Conservation (phyloP, 2,888 invertebrate species). For the Hemicrepidius hirtus region DNA sequence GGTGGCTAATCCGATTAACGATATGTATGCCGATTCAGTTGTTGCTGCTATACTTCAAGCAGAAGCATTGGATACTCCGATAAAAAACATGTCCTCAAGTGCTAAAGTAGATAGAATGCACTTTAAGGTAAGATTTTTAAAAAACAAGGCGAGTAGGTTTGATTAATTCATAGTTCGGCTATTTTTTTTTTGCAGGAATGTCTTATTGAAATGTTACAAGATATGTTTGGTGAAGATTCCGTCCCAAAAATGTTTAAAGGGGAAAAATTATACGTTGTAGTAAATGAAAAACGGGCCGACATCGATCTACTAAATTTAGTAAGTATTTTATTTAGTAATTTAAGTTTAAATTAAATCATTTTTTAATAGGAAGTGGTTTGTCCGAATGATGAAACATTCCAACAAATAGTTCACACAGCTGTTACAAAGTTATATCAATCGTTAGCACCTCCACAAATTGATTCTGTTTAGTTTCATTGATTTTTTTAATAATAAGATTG, state of each 20-base stretch:
- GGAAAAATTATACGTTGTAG: constrained; percentile 88
- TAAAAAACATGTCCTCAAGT: constrained; percentile 77
- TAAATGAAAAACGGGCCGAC: constrained; percentile 89
- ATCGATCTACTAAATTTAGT: constrained; percentile 89
- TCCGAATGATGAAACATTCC: constrained; percentile 85
- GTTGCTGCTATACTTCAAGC: constrained; percentile 91
- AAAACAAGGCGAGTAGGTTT: no score
- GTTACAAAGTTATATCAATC: constrained; percentile 90
- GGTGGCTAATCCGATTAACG: constrained; percentile 95
- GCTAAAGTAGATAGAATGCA: constrained; percentile 92
- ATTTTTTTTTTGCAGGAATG: constrained; percentile 78
- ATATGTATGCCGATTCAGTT: constrained; percentile 98
- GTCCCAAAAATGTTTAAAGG: constrained; percentile 96
- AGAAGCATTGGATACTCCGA: constrained; percentile 79
- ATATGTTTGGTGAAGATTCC: constrained; percentile 96
- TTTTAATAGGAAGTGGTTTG: constrained; percentile 83
- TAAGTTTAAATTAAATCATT: constrained; percentile 16
- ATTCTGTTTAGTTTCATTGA: constrained; percentile 26
- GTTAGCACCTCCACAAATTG: constrained; percentile 77
- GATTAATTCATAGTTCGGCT: not conserved
- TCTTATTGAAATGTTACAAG: constrained; percentile 90
- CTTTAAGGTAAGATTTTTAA: constrained; percentile 80
- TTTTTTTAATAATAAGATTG: not conserved
- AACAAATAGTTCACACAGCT: constrained; percentile 90
- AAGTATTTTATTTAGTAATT: constrained; percentile 59